Percentiles rank a stretch among this genome's conserved stretches.
phyloP scores from a whole-genome alignment of 2,888 invertebrate species.

The Dynastes maya region DNA sequence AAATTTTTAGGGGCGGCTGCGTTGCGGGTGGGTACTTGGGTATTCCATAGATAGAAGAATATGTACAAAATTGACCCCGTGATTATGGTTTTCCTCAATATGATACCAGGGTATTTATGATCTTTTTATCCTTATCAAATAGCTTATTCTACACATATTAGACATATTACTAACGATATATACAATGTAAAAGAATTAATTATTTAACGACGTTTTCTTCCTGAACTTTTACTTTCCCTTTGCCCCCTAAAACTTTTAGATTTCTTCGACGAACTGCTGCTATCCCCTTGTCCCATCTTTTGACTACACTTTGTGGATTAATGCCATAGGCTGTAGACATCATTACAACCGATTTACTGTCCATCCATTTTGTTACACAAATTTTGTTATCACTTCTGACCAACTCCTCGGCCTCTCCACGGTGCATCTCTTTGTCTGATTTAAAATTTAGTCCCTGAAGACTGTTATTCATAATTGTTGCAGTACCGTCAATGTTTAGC shows the following conservation, averaged over 20 bases:
- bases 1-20: too few relatives aligned
- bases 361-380: too few relatives aligned
- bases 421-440: too few relatives aligned
- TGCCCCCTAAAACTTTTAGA: slow-evolving; percentile 82
- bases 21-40: not conserved
- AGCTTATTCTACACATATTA: not conserved
- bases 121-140: slow-evolving; percentile 11
- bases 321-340: too few relatives aligned
- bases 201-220: slow-evolving; percentile 80
- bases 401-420: too few relatives aligned
- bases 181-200: slow-evolving; percentile 31
- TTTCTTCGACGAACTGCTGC: slow-evolving; percentile 69
- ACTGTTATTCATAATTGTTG: too few relatives aligned
- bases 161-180: slow-evolving; percentile 20
- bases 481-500: too few relatives aligned
- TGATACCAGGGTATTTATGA: slow-evolving; percentile 57
- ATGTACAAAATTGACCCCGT: slow-evolving; percentile 68
- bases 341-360: too few relatives aligned
- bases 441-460: too few relatives aligned
- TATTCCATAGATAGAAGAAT: slow-evolving; percentile 68
- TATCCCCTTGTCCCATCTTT: slow-evolving; percentile 11
- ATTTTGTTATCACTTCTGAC: too few relatives aligned
- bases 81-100: slow-evolving; percentile 60
- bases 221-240: slow-evolving; percentile 78
- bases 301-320: too few relatives aligned